These are phyloP conservation scores for Ptyas mucosa DNA, from an alignment of 2,113 vertebrate genomes.

Conservation along the genomic window DNA sequence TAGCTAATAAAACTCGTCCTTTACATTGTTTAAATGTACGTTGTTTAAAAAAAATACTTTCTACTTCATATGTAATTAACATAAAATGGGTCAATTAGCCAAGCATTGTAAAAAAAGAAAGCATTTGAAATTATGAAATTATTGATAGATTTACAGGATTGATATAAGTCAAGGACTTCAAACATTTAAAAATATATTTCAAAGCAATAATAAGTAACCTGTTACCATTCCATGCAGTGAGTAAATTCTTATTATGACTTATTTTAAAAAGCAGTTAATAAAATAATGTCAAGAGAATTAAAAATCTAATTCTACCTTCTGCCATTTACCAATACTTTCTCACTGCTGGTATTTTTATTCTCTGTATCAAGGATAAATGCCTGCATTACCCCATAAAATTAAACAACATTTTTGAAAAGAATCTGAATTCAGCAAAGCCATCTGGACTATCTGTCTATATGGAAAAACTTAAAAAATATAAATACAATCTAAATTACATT, in stretches of 20 bases:
- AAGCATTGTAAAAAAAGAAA: neutral
- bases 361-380: neutral
- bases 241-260: neutral
- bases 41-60: neutral
- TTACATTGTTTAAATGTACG: neutral
- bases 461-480: neutral
- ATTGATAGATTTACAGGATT: neutral
- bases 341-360: neutral
- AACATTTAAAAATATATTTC: neutral
- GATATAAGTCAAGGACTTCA: neutral
- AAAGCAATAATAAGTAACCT: neutral
- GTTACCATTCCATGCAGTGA: neutral
- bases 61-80: neutral
- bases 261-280: neutral
- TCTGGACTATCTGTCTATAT: neutral
- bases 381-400: fast-evolving
- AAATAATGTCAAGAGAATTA: neutral
- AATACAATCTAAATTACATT: neutral
- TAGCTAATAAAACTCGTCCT: neutral
- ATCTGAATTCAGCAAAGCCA: neutral
- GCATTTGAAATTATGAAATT: neutral
- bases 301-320: neutral
- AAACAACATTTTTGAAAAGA: neutral
- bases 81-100: neutral
- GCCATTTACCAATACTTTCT: neutral